A percentile compares a stretch with the other conserved stretches of the same genome.
phyloP scores from a whole-genome alignment of 1,140 invertebrate species.

The Drosophila prosaltans region DNA sequence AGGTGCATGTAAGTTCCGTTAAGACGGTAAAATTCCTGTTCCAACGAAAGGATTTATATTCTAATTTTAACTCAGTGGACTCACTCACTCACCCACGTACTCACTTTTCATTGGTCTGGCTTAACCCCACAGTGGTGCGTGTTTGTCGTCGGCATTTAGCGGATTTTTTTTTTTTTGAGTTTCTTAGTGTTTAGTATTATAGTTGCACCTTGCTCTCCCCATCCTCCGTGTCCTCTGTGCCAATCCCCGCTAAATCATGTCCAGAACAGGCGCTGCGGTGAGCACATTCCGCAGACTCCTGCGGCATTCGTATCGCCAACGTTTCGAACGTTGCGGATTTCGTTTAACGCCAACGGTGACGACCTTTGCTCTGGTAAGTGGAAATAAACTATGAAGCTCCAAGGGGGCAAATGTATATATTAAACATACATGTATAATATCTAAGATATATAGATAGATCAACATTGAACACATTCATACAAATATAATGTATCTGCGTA shows the following conservation, averaged over 20 bases:
- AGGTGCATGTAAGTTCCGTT: neutral
- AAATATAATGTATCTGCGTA: constrained; percentile 1
- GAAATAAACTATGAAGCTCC: constrained; percentile 20
- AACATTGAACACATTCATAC: constrained; percentile 2
- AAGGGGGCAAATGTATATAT: neutral
- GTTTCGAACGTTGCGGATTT: constrained; percentile 41
- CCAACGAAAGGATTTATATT: neutral
- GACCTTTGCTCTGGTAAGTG: constrained; percentile 65
- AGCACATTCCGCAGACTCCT: constrained; percentile 68
- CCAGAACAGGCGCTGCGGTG: constrained; percentile 65
- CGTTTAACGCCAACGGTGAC: constrained; percentile 55
- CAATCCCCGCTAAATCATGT: constrained; percentile 42
- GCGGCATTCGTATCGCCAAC: constrained; percentile 42
- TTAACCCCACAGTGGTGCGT: constrained; percentile 2
- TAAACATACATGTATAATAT: constrained; percentile 13
- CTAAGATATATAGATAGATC: neutral
- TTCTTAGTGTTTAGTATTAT: neutral
- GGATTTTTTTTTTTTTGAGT: neutral
- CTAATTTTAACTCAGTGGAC: neutral
- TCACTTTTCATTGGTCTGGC: neutral
- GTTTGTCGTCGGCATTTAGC: neutral
- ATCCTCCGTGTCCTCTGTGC: constrained; percentile 7
- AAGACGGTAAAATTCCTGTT: neutral
- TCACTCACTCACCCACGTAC: neutral
- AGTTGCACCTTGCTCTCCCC: constrained; percentile 2